phyloP scores from a whole-genome alignment of 2,797 vertebrate genomes.

The Leuciscus waleckii region DNA sequence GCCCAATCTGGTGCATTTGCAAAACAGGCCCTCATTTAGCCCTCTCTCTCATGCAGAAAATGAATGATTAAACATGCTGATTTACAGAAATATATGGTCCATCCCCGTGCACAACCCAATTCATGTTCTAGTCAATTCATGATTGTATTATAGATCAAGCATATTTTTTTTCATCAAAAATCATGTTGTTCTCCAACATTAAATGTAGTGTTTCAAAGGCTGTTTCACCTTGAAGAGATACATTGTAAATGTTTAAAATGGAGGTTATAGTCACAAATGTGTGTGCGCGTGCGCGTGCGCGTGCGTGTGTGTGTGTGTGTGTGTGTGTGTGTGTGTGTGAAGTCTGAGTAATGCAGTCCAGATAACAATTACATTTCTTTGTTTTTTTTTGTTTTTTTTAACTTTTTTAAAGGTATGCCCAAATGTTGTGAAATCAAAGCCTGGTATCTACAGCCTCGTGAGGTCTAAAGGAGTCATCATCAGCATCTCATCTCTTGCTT shows the following conservation, averaged over 20 bases:
- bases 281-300: too few relatives aligned
- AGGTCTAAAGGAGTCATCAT: not conserved
- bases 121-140: conserved; percentile 57
- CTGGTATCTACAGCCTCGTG: not conserved
- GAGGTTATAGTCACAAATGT: not conserved
- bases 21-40: conserved; percentile 61
- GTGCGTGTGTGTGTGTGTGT: too few relatives aligned
- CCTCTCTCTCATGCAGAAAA: conserved; percentile 66
- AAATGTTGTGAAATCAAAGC: not conserved
- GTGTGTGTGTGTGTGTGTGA: too few relatives aligned
- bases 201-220: not conserved
- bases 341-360: not conserved
- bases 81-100: conserved; percentile 65
- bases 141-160: conserved; percentile 54
- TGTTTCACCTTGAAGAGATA: not conserved
- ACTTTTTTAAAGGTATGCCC: not conserved
- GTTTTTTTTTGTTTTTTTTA: too few relatives aligned
- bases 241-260: not conserved
- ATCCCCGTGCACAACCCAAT: conserved; percentile 31
- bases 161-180: conserved; percentile 37
- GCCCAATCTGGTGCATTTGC: conserved; percentile 75
- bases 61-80: conserved; percentile 73
- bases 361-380: not conserved
- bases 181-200: conserved; percentile 23
- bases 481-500: conserved; percentile 66